These are phyloP conservation scores for Fragum fragum DNA, from an alignment of 2,888 invertebrate genomes.

Conservation along the genomic window DNA sequence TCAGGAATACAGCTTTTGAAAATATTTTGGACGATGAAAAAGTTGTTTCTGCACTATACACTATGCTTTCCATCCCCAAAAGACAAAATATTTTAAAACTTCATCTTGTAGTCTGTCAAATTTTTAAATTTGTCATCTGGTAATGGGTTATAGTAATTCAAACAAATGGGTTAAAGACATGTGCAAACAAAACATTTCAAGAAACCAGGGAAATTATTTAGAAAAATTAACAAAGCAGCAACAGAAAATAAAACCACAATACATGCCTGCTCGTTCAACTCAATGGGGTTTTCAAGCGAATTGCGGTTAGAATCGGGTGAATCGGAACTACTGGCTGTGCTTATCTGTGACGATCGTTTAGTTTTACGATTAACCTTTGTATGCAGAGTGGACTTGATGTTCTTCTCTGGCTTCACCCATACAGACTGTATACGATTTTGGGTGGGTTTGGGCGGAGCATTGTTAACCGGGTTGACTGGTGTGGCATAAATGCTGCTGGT, in stretches of 20 bases:
- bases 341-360: conserved; percentile 77
- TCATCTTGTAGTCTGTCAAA: too few species aligned
- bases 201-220: neutral
- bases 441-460: neutral
- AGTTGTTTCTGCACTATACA: too few species aligned
- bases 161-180: too few species aligned
- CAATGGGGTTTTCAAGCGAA: conserved; percentile 81
- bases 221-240: conserved; percentile 12
- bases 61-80: too few species aligned
- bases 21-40: too few species aligned
- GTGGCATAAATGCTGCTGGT: conserved; percentile 44
- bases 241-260: conserved; percentile 60
- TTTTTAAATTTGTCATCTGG: too few species aligned
- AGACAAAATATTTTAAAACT: too few species aligned
- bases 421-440: conserved; percentile 70
- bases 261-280: conserved; percentile 92
- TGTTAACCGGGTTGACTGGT: conserved; percentile 1
- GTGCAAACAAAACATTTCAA: too few species aligned
- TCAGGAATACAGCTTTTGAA: too few species aligned
- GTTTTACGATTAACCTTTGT: conserved; percentile 68
- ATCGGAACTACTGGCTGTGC: conserved; percentile 57
- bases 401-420: conserved; percentile 75
- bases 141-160: too few species aligned
- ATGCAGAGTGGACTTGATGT: conserved; percentile 37
- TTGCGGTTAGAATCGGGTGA: conserved; percentile 73